These are phyloP conservation scores for Strix aluco DNA, from an alignment of 2,113 vertebrate genomes.

Conservation along the genomic window DNA sequence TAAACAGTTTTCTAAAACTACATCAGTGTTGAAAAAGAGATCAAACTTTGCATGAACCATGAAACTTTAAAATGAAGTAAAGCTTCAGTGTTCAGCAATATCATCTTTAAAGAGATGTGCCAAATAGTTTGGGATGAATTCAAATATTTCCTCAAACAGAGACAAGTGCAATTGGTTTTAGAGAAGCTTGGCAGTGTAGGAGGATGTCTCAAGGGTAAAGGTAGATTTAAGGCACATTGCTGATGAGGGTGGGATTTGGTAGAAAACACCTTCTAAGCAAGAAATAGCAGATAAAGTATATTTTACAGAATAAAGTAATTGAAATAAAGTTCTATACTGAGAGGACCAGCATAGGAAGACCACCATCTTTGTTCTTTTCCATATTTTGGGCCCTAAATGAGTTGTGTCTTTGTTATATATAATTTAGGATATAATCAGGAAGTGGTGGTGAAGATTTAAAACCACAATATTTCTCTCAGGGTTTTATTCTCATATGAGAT, in stretches of 20 bases:
- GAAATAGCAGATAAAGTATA: background rate
- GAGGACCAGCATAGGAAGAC: background rate
- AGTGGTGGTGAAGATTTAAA: background rate
- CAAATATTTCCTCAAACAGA: slow-evolving; percentile 37
- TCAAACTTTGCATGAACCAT: slow-evolving; percentile 34
- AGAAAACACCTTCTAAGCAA: background rate
- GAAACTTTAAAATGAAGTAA: slow-evolving; percentile 46
- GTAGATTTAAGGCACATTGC: background rate
- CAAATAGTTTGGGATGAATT: slow-evolving; percentile 30
- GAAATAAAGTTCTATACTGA: background rate
- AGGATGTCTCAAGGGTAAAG: background rate
- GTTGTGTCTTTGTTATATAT: background rate
- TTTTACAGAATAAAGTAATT: background rate
- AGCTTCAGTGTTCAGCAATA: slow-evolving; percentile 12
- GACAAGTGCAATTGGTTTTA: slow-evolving; percentile 14
- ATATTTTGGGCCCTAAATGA: background rate
- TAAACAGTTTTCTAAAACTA: slow-evolving; percentile 39
- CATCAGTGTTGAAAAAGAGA: slow-evolving; percentile 38
- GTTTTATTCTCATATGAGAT: background rate
- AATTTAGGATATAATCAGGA: background rate
- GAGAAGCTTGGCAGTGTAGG: slow-evolving; percentile 9
- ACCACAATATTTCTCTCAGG: background rate
- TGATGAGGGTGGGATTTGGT: background rate
- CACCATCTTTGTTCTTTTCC: background rate
- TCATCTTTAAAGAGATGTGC: slow-evolving; percentile 25